phyloP scores from a whole-genome alignment of 2,888 invertebrate species.

The Drosophila vallismaia region DNA sequence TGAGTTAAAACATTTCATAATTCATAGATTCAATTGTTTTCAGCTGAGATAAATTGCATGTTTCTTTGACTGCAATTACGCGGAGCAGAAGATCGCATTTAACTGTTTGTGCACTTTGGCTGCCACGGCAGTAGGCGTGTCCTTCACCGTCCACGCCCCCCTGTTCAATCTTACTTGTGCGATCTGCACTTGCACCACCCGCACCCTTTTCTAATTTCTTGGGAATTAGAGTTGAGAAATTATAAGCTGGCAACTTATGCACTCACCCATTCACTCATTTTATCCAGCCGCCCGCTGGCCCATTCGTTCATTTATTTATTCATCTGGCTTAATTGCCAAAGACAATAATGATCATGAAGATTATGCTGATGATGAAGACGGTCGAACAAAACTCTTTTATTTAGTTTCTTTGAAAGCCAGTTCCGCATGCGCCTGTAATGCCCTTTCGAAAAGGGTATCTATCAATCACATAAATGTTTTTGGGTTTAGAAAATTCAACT shows the following conservation, averaged over 20 bases:
- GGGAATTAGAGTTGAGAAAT: slow-evolving; percentile 75
- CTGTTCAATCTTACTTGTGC: slow-evolving; percentile 38
- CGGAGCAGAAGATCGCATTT: slow-evolving; percentile 53
- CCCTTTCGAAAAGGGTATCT: neutral
- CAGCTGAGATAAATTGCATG: slow-evolving; percentile 61
- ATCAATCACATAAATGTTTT: too few species aligned
- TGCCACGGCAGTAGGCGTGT: slow-evolving; percentile 26
- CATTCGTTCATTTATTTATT: slow-evolving; percentile 64
- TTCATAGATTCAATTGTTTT: slow-evolving; percentile 72
- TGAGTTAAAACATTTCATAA: slow-evolving; percentile 65
- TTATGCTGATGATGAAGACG: slow-evolving; percentile 41
- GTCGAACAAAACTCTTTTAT: slow-evolving; percentile 68
- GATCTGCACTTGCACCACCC: slow-evolving; percentile 47
- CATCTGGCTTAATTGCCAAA: slow-evolving; percentile 71
- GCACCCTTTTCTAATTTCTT: slow-evolving; percentile 74
- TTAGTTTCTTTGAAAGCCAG: slow-evolving; percentile 53
- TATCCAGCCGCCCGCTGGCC: slow-evolving; percentile 28
- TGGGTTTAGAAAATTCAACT: too few species aligned
- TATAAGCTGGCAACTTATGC: slow-evolving; percentile 50
- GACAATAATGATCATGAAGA: slow-evolving; percentile 46
- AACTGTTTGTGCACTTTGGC: slow-evolving; percentile 70
- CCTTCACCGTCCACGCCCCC: slow-evolving; percentile 27
- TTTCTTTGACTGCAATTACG: slow-evolving; percentile 55
- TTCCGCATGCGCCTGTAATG: slow-evolving; percentile 51
- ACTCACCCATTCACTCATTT: slow-evolving; percentile 36